A percentile compares a stretch with the other conserved stretches of the same genome.
phyloP scores from a whole-genome alignment of 1,140 invertebrate genomes.

The Holotrichia oblita region DNA sequence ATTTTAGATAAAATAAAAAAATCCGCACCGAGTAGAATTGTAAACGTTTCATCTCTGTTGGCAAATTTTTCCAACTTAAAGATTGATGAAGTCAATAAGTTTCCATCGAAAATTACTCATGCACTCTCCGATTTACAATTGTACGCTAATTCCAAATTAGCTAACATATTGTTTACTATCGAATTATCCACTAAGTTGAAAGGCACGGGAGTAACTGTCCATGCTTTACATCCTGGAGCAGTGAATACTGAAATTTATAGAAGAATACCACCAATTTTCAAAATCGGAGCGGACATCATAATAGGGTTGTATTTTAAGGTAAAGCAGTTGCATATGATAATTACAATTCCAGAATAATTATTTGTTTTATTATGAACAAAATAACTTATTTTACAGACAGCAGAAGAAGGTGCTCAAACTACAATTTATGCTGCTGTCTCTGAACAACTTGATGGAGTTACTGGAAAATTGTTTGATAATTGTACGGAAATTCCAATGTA shows the following conservation, averaged over 20 bases:
- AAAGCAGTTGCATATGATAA: too few relatives aligned
- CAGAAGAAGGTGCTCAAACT: conserved; percentile 55
- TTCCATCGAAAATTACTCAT: background rate
- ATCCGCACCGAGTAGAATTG: conserved; percentile 70
- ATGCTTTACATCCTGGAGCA: conserved; percentile 57
- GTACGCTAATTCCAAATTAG: conserved; percentile 77
- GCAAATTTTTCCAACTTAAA: conserved; percentile 70
- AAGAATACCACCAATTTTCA: conserved; percentile 46
- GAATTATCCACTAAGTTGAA: conserved; percentile 68
- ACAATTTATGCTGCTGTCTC: conserved; percentile 49
- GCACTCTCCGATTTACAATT: background rate
- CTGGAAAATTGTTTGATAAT: conserved; percentile 51
- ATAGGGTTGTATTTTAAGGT: background rate
- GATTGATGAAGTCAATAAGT: conserved; percentile 69
- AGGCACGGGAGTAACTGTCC: conserved; percentile 60
- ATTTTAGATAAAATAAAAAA: conserved; percentile 64
- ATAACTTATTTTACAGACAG: conserved; percentile 43
- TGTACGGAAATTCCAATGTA: conserved; percentile 61
- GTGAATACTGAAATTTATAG: conserved; percentile 57
- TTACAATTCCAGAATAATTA: too few relatives aligned
- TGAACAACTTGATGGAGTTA: conserved; percentile 47
- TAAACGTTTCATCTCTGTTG: conserved; percentile 75
- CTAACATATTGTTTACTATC: conserved; percentile 72
- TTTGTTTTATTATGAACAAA: too few relatives aligned
- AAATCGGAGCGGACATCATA: background rate